Base-by-base conservation (phyloP, 2,888 invertebrate species). In the Phragmatobia fuliginosa region DNA sequence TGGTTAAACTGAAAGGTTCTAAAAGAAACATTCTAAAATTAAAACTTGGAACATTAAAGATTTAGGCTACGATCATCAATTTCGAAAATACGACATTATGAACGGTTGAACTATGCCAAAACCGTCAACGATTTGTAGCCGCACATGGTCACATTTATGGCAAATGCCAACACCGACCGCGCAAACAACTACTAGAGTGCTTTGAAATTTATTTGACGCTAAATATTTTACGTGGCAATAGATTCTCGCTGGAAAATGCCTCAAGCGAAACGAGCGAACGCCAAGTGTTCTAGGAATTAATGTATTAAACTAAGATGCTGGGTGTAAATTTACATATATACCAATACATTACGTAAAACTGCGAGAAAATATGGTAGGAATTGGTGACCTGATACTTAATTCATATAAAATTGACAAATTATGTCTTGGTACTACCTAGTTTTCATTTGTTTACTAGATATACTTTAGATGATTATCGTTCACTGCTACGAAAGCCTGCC, bases 101-200 rank as follows among this genome's bases (percentile, higher is more conserved):
- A 80, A 71, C 74, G 66, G 69, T 77, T 68, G 28, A 67, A 64
- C 74, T 71, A 68, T 78, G 85, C 85, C 86, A 83, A 84, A 85
- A 85, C 79, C 77, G 72, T 78, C 62, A 68, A 68, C 79, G 84
- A 83, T 85, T 84, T 85, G 84, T 79, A 79, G 77, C 72, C 78
- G 71, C 73, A 74, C 67, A 77, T 70, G 71, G 71, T 71, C 63
- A 78, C 80, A 79, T 77, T 81, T 76, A 81, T 76, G 71, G 77
- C 74, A 72, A 82, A 83, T 70, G 74, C 77, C 80, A 78, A 81
- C 76, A 79, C 71, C 75, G 66, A 73, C 66, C 68, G 67, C 63
- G 68, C 65, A 72, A 77, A 81, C 80, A 67, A 59, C 72, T 32
- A 31, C 62, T 73, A 69, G 64, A 82, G 76, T 79, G 81, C 74